These are phyloP conservation scores for Buteo buteo DNA, from an alignment of 2,113 vertebrate species.

Conservation along the genomic window DNA sequence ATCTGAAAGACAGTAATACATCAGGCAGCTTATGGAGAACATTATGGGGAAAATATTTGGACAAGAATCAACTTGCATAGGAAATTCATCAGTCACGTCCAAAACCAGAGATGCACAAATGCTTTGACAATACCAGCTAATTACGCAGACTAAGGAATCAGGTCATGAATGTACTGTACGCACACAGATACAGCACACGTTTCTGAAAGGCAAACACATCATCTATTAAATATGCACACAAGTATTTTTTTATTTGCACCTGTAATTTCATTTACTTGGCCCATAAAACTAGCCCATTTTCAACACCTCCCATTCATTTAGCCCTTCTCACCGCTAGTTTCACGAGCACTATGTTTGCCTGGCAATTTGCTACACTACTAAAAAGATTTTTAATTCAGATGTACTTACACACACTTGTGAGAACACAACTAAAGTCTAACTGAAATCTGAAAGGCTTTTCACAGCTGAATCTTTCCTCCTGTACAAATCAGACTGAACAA, in stretches of 20 bases:
- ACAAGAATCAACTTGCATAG: constrained; percentile 17
- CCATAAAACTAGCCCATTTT: neutral
- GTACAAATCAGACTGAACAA: neutral
- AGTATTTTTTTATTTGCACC: neutral
- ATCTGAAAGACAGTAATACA: neutral
- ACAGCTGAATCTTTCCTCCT: neutral
- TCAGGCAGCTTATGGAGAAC: neutral
- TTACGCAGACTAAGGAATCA: neutral
- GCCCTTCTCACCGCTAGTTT: neutral
- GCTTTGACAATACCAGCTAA: constrained; percentile 2
- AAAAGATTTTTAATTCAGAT: neutral
- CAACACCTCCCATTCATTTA: neutral
- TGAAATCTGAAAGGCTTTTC: neutral
- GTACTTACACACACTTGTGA: too few species aligned
- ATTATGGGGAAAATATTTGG: neutral
- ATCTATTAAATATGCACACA: neutral
- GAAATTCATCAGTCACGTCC: neutral
- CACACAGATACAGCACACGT: neutral
- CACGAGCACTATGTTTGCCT: neutral
- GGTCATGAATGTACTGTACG: neutral
- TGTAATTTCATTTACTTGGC: neutral
- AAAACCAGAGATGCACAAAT: neutral
- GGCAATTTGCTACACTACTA: neutral
- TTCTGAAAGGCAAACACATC: neutral
- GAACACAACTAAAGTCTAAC: neutral